Percentiles rank a stretch among this genome's conserved stretches.
Conservation (phyloP, 2,888 invertebrate species). For the Monochamus alternatus region DNA sequence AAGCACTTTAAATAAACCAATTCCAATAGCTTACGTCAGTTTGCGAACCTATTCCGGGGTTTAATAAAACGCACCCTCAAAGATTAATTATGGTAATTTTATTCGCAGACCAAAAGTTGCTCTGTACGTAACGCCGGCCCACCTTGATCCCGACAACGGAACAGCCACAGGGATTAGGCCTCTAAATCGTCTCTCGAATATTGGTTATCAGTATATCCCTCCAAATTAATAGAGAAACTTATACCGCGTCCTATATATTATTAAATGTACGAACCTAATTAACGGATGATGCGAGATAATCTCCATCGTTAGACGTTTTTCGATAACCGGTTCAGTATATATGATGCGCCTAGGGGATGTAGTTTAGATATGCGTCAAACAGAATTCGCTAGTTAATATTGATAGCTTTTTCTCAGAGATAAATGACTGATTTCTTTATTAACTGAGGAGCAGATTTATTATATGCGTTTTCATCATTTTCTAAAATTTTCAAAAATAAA, state of each 20-base stretch:
- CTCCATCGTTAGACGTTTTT: not conserved
- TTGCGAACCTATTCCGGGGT: not conserved
- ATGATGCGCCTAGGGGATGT: no score
- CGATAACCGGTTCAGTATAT: not conserved
- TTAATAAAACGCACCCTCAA: not conserved
- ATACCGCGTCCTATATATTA: conserved; percentile 17
- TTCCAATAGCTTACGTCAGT: not conserved
- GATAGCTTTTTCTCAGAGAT: no score
- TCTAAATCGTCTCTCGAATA: conserved; percentile 26
- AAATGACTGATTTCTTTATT: no score
- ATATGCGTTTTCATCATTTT: no score
- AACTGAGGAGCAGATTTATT: no score
- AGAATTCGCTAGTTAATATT: no score
- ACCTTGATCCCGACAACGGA: conserved; percentile 25
- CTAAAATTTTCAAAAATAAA: no score
- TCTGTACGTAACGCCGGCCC: conserved; percentile 18
- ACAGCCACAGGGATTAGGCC: conserved; percentile 22
- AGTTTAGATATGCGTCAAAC: no score
- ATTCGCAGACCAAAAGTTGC: conserved; percentile 11
- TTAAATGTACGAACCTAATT: conserved; percentile 23
- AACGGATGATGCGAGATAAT: conserved; percentile 1
- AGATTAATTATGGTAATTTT: conserved; percentile 13
- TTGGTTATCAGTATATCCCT: conserved; percentile 29
- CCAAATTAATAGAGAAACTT: conserved; percentile 22
- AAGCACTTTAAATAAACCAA: not conserved